Conservation (phyloP, 1,140 invertebrate species). For the Zaprionus tsacasi region DNA sequence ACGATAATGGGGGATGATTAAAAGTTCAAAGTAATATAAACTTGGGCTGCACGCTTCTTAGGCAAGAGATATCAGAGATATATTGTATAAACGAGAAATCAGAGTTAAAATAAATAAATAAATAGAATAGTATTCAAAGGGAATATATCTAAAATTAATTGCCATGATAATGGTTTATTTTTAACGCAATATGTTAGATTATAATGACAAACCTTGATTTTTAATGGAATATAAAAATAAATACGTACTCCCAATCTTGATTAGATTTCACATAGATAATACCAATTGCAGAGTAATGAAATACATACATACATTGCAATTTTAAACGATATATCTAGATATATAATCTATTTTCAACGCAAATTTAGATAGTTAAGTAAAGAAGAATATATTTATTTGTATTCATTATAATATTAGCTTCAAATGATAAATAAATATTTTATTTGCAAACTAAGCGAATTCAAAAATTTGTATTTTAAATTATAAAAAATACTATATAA, state of each 20-base stretch:
- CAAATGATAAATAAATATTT: too few relatives aligned
- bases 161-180: too few relatives aligned
- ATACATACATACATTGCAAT: not conserved
- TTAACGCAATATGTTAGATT: not conserved
- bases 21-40: conserved; percentile 1
- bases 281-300: not conserved
- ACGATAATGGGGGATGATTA: not conserved
- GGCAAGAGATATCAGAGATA: too few relatives aligned
- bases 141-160: not conserved
- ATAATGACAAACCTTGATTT: not conserved
- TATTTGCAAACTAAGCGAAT: too few relatives aligned
- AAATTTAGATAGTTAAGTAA: not conserved
- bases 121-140: too few relatives aligned
- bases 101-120: not conserved
- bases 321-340: not conserved
- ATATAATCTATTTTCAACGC: not conserved
- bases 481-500: too few relatives aligned
- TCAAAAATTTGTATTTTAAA: too few relatives aligned
- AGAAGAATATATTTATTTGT: too few relatives aligned
- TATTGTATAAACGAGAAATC: not conserved
- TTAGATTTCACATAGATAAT: not conserved
- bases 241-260: not conserved
- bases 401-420: too few relatives aligned
- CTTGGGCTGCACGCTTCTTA: not conserved
- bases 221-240: not conserved